Conservation (phyloP, 2,888 invertebrate species). For the Lycocerus yunnanus region DNA sequence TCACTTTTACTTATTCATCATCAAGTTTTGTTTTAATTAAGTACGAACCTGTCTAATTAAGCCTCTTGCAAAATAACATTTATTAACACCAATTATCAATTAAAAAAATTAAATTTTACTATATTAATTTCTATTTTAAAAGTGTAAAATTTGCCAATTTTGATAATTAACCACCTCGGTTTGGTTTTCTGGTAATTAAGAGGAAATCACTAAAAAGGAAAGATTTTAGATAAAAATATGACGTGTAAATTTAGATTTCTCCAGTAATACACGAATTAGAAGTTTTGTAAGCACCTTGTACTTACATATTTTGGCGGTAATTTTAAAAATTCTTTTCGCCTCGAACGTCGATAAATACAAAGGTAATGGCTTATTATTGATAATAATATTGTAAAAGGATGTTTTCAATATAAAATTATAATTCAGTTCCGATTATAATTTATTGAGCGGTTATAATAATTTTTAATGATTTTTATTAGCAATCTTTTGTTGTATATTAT, state of each 20-base stretch:
- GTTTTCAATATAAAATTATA: neutral
- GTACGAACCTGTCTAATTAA: neutral
- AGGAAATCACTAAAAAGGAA: neutral
- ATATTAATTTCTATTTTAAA: neutral
- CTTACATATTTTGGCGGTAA: too few species aligned
- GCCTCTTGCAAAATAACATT: neutral
- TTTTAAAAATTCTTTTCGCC: too few species aligned
- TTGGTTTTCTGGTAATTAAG: neutral
- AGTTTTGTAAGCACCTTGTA: too few species aligned
- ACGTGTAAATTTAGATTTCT: neutral
- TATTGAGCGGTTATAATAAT: neutral
- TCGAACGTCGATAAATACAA: too few species aligned
- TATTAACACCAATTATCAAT: neutral
- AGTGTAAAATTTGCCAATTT: neutral
- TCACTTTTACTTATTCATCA: neutral
- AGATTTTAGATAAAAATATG: neutral
- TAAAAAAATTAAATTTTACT: neutral
- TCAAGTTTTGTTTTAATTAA: neutral
- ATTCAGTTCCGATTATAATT: neutral
- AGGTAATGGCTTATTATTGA: neutral
- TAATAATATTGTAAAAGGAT: neutral
- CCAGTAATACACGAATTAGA: neutral
- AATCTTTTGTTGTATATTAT: slow-evolving; percentile 5
- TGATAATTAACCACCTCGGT: neutral
- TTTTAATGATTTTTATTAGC: slow-evolving; percentile 6